Evolutionary conservation across 2,797 vertebrate genomes (phyloP), one percentile per base, ranked within the genome.

Genomic region (Malacoraja senta): DNA sequence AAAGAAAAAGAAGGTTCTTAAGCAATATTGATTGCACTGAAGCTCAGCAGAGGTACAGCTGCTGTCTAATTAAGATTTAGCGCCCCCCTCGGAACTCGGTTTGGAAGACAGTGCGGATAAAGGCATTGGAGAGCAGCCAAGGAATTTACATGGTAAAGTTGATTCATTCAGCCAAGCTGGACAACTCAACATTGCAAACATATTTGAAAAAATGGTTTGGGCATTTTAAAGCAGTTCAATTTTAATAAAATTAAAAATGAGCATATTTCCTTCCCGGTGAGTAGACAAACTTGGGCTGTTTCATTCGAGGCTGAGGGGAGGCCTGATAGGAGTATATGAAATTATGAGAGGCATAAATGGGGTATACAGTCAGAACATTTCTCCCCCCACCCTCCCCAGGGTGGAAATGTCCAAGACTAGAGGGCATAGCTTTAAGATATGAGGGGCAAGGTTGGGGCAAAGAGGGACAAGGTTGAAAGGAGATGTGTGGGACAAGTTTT

Each of bases 21-120:
- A 91, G 68, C 38, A 91, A 92, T 76, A 76, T 76, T 92, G 72
- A 71, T 76, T 92, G 24, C 90, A 74, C 24, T 76, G 71, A 38
- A 53, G 76, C 71, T 94, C 94, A 92, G 94, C 93, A 0, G 77
- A 93, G 94, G 94, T 94, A 95, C 95, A 94, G 95, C 95, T 95
- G 95, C 4, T 65, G 93, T 3, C 13, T 93, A 95, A 93, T 94
- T 94, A 94, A 94, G 95, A 94, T 93, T 91, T 93, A 93, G 94
- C 93, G 1, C 76, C 93, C 95, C 95, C 38, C 13, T 94, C 44
- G 10, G 93, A 94, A 94, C 93, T 93, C 94, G 94, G 95, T 94
- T 94, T 2, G 72, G 95, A 29, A 93, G 94, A 80, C 93, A 83
- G 77, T 93, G 71, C 21, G 53, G 93, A 93, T 63, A 63, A 80